phyloP scores from a whole-genome alignment of 2,797 vertebrate species.

The Oceanodroma leucorhoa region DNA sequence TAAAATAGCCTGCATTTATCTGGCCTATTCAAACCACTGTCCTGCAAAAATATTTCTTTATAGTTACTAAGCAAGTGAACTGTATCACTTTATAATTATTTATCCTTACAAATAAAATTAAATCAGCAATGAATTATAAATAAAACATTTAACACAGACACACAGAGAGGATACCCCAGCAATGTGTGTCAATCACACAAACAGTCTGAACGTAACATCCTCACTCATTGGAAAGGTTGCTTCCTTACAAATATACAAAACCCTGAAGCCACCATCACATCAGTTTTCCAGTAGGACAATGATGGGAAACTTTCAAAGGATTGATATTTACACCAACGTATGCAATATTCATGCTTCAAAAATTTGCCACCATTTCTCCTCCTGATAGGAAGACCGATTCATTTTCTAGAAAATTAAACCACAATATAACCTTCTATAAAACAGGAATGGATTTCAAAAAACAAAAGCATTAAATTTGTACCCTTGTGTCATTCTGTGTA shows the following conservation, averaged over 20 bases:
- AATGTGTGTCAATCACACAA: background rate
- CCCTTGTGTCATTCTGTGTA: background rate
- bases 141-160: background rate
- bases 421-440: background rate
- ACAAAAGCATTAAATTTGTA: background rate
- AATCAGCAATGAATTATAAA: background rate
- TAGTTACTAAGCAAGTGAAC: background rate
- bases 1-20: background rate
- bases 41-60: background rate
- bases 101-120: background rate
- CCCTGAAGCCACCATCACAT: background rate
- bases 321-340: background rate
- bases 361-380: background rate
- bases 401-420: background rate
- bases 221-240: background rate
- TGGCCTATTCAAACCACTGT: background rate
- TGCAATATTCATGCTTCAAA: background rate
- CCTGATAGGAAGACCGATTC: background rate
- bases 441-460: background rate
- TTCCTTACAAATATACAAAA: background rate
- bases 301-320: background rate
- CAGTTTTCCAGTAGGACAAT: background rate
- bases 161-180: background rate
- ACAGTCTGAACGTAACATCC: background rate
- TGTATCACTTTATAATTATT: background rate